phyloP scores from a whole-genome alignment of 2,113 vertebrate species.

The Tetrax tetrax region DNA sequence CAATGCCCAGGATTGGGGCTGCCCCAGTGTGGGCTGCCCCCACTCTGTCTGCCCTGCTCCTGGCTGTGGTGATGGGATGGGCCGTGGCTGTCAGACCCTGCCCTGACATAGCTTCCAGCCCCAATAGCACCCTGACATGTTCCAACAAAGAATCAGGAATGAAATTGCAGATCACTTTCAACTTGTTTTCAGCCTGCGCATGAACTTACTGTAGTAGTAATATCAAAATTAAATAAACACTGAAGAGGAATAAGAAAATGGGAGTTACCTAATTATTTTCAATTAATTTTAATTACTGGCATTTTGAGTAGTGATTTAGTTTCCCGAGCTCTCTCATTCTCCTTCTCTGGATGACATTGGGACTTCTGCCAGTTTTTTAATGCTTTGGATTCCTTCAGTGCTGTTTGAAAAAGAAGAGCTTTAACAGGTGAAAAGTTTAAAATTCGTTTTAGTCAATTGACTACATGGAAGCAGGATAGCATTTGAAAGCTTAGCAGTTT shows the following conservation, averaged over 20 bases:
- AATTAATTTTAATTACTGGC: constrained; percentile 58
- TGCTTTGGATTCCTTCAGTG: background rate
- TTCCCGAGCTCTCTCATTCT: background rate
- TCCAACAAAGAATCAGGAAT: background rate
- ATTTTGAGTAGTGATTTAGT: constrained; percentile 4
- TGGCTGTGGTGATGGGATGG: fast-evolving
- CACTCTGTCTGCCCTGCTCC: background rate
- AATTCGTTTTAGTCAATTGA: constrained; percentile 20
- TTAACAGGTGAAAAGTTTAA: constrained; percentile 40
- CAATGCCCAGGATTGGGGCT: fast-evolving
- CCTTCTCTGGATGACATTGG: background rate
- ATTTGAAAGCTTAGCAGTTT: constrained; percentile 39
- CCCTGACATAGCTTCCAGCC: fast-evolving
- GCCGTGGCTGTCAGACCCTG: background rate
- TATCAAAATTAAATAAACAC: constrained; percentile 33
- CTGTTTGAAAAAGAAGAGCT: constrained; percentile 12
- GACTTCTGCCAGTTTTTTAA: constrained; percentile 2
- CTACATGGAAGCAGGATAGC: background rate
- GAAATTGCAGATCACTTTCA: background rate
- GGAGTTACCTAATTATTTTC: constrained; percentile 29
- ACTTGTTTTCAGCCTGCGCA: background rate
- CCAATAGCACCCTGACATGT: fast-evolving
- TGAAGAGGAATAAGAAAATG: background rate
- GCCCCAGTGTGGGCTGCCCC: too few relatives aligned
- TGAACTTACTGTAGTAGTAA: background rate